These are phyloP conservation scores for Tachina fera DNA, from an alignment of 2,888 invertebrate species.

Conservation along the genomic window DNA sequence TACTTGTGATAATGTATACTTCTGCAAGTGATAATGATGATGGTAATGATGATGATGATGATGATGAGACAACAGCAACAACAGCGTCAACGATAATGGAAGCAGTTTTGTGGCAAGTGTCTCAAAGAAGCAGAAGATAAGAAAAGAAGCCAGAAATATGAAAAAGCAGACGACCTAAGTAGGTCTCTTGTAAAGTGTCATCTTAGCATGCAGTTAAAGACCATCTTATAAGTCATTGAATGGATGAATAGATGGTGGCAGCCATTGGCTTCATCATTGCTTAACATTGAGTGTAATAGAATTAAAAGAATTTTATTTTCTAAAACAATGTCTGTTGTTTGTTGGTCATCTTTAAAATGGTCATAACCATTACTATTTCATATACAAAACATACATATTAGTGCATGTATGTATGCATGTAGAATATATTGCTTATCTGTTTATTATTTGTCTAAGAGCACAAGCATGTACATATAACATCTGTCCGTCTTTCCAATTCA, in stretches of 20 bases:
- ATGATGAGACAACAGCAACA: background rate
- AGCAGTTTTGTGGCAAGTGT: conserved; percentile 53
- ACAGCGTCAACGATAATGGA: conserved; percentile 31
- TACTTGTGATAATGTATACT: conserved; percentile 54
- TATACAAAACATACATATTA: conserved; percentile 2
- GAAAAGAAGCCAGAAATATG: background rate
- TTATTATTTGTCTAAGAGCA: conserved; percentile 14
- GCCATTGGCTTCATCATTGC: conserved; percentile 52
- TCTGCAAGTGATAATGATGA: conserved; percentile 57
- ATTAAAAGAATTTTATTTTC: conserved; percentile 70
- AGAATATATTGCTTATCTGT: conserved; percentile 4
- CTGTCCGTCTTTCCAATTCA: conserved; percentile 37
- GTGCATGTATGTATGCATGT: background rate
- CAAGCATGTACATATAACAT: background rate
- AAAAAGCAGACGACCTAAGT: conserved; percentile 71
- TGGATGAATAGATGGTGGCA: conserved; percentile 30
- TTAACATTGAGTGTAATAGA: conserved; percentile 55
- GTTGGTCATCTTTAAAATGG: conserved; percentile 61
- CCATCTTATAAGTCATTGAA: conserved; percentile 67
- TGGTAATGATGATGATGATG: conserved; percentile 34
- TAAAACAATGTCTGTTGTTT: conserved; percentile 58
- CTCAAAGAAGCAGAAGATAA: conserved; percentile 1
- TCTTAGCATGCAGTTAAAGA: conserved; percentile 71
- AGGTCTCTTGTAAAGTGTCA: conserved; percentile 74
- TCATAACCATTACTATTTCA: conserved; percentile 33